Evolutionary conservation across 2,888 invertebrate genomes (phyloP).

Genomic region (Drosophila ustulata): DNA sequence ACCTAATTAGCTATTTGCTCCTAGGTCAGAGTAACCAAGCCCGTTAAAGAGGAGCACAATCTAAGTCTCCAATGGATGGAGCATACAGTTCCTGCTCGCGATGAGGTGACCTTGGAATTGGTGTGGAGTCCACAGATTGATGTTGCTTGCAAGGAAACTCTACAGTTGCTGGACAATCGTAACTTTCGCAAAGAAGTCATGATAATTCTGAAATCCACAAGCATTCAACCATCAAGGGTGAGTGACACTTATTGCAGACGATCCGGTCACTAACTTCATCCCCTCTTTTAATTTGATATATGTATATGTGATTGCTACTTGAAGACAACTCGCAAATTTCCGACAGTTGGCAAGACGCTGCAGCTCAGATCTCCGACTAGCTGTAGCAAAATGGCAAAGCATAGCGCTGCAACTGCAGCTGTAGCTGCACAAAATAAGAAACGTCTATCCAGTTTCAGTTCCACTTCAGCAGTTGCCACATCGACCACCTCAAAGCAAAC

Average conservation of each 20-base stretch:
- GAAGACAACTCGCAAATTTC: constrained; percentile 82
- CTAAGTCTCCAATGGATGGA: constrained; percentile 87
- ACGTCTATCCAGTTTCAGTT: constrained; percentile 41
- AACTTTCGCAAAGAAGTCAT: constrained; percentile 89
- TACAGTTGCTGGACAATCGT: constrained; percentile 88
- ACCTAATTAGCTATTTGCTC: constrained; percentile 28
- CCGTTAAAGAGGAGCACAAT: constrained; percentile 87
- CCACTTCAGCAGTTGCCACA: constrained; percentile 23
- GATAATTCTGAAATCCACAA: constrained; percentile 87
- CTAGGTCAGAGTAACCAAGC: constrained; percentile 86
- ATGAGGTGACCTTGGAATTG: constrained; percentile 87
- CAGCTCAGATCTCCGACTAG: constrained; percentile 83
- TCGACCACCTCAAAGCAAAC: constrained; percentile 26
- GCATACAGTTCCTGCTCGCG: constrained; percentile 86
- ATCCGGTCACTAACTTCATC: constrained; percentile 14
- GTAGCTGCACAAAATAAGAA: constrained; percentile 55
- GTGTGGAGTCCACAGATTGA: constrained; percentile 88
- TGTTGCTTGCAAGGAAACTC: constrained; percentile 87
- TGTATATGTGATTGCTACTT: constrained; percentile 31
- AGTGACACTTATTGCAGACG: constrained; percentile 7
- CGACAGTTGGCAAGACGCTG: constrained; percentile 80
- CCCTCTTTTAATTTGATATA: constrained; percentile 12
- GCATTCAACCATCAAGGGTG: constrained; percentile 79
- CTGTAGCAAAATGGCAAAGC: constrained; percentile 80
- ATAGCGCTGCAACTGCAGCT: constrained; percentile 28